Evolutionary conservation across 2,888 invertebrate genomes (phyloP).

Genomic region (Furcula furcula): DNA sequence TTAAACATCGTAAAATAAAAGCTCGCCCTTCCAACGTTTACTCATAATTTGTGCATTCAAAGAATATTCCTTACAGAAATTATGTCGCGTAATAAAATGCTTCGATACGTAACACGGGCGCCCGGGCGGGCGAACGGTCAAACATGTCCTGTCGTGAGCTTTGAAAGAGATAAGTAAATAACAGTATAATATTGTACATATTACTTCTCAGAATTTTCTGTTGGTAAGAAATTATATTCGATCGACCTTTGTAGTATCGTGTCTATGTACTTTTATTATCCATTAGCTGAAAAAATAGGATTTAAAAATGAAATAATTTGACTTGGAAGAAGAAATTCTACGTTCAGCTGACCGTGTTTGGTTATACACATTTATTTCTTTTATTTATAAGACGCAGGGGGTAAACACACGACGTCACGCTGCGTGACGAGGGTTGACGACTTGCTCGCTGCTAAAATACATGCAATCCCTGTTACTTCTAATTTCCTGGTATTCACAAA

Average conservation of each 20-base stretch:
- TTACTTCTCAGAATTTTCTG: too few species aligned
- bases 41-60: conserved; percentile 51
- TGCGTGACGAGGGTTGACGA: conserved; percentile 48
- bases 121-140: conserved; percentile 28
- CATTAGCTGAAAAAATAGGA: too few species aligned
- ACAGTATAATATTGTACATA: too few species aligned
- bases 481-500: conserved; percentile 33
- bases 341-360: too few species aligned
- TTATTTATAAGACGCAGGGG: conserved; percentile 12
- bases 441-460: conserved; percentile 43
- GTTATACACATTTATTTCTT: too few species aligned
- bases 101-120: conserved; percentile 36
- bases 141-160: conserved; percentile 21
- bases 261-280: too few species aligned
- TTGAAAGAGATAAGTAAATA: conserved; percentile 6
- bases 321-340: too few species aligned
- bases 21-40: conserved; percentile 29
- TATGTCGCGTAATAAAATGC: conserved; percentile 28
- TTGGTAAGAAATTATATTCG: too few species aligned
- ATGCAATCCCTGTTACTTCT: conserved; percentile 34
- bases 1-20: conserved; percentile 50
- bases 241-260: too few species aligned
- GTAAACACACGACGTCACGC: conserved; percentile 24
- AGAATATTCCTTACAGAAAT: conserved; percentile 26
- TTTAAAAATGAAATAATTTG: too few species aligned